Evolutionary conservation across 2,113 vertebrate genomes (phyloP), one percentile per base, ranked within the genome.

Genomic region (Microcebus lehilahytsara): DNA sequence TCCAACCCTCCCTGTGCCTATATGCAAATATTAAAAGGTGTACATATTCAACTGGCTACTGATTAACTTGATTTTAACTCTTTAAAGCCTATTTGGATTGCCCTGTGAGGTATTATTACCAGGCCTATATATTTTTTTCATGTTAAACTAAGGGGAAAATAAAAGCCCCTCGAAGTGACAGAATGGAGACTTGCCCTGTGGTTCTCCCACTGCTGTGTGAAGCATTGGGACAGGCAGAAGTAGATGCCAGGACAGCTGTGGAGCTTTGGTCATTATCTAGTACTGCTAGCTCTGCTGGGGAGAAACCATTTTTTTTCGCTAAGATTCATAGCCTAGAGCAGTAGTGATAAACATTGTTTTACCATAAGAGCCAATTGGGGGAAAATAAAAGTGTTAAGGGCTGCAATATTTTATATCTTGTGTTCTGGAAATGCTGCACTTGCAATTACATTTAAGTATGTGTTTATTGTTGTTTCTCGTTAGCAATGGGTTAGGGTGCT

Each of bases 381-480:
- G 30, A 49, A 93, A 91, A 64, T 93, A 32, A 93, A 94, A 75
- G 69, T 86, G 92, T 46, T 69, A 71, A 86, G 37, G 56, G 30
- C 56, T 89, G 34, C 10, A 16, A 10, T 75, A 22, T 75, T 94
- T 85, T 51, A 42, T 53, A 69, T 67, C 72, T 83, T 75, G 0
- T 86, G 30, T 83, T 95, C 40, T 49, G 77, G 78, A 97, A 97
- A 91, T 80, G n/a, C 71, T 93, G 23, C 37, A 27, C 46, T 77
- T 91, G 60, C 49, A 85, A 58, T 91, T 94, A 94, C 71, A 79
- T 91, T 89, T 86, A 88, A 80, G 71, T 12, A 30, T 84, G 64
- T 6, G 2, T 51, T 97, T 93, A 89, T 97, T 93, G 86, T 89
- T 78, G 34, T 93, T 96, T 92, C 79, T 96, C 84, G 85, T 89